phyloP scores from a whole-genome alignment of 1,140 invertebrate genomes.

The Tetramorium simillimum region DNA sequence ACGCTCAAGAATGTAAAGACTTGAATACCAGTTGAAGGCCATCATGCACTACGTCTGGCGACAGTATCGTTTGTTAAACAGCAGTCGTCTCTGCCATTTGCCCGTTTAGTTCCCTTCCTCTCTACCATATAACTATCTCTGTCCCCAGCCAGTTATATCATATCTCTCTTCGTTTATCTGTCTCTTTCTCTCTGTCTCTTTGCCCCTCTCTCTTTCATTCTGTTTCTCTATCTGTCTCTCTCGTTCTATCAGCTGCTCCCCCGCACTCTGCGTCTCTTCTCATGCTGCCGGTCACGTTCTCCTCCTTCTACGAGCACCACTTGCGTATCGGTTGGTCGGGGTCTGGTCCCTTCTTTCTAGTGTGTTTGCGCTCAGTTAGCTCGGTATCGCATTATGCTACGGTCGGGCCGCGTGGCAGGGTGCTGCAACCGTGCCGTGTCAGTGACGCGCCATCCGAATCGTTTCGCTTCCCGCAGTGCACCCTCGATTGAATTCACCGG shows the following conservation, averaged over 20 bases:
- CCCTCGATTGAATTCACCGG: slow-evolving; percentile 42
- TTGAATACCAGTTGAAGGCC: neutral
- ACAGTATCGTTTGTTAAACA: slow-evolving; percentile 65
- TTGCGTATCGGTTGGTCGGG: slow-evolving; percentile 54
- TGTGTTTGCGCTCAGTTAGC: slow-evolving; percentile 68
- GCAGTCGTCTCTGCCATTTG: slow-evolving; percentile 9
- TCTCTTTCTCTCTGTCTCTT: neutral
- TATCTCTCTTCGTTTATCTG: neutral
- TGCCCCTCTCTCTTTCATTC: neutral
- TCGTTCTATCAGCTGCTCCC: neutral
- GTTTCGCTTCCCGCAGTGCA: neutral
- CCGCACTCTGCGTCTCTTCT: slow-evolving; percentile 10
- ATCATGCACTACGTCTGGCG: slow-evolving; percentile 3
- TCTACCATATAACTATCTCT: neutral
- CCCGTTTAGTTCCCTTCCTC: neutral
- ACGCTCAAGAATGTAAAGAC: neutral
- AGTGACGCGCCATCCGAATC: slow-evolving; percentile 1
- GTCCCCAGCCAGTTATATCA: neutral
- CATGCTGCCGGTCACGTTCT: slow-evolving; percentile 47
- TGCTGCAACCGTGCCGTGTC: slow-evolving; percentile 31
- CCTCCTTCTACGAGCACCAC: slow-evolving; percentile 50
- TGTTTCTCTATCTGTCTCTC: neutral
- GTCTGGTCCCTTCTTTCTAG: slow-evolving; percentile 52
- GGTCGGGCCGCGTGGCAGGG: slow-evolving; percentile 57
- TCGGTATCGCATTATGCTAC: slow-evolving; percentile 76